Evolutionary conservation across 2,888 invertebrate genomes (phyloP), one percentile per base, ranked within the genome.

Genomic region (Augiades crinisus): DNA sequence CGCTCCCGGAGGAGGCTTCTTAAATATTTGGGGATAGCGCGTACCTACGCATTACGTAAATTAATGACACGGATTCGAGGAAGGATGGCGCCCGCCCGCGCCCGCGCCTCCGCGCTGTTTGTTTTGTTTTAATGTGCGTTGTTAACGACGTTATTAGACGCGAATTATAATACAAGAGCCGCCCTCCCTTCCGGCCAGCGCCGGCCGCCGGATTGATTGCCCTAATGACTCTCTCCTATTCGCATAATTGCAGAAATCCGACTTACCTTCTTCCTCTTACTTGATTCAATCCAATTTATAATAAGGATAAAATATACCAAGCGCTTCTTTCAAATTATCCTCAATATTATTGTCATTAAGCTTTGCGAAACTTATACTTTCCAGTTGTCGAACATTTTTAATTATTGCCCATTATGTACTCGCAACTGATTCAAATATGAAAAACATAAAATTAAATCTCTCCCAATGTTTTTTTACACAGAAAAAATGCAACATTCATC

Each of bases 11-110:
- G 88, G 88, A 87, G 89, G 88, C 89, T 88, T 89, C 89, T 89
- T 89, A 89, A 89, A 89, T 89, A 89, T 89, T 89, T 89, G 89
- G 88, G 89, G 89, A 88, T 89, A 89, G 89, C 89, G 89, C 89
- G 89, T 88, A 89, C 88, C 87, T 88, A 88, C 89, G 89, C 89
- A 89, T 89, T 89, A 89, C 89, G 89, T 88, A 89, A 89, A 89
- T 89, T 88, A 89, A 89, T 89, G 89, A 89, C 89, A 88, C 89
- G 89, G 89, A 88, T 89, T 89, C 89, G 83, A 86, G 88, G 89
- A 88, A 88, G 89, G 89, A 87, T 87, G 88, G 87, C 85, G 82
- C 72, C 80, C 81, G 69, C 81, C 78, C 75, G 71, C 75, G 61
- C 77, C 79, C 77, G 68, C 74, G 54, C 72, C 60, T 70, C 72